Base-by-base conservation (phyloP, 2,797 vertebrate species). In the Microctenopoma lineatum region DNA sequence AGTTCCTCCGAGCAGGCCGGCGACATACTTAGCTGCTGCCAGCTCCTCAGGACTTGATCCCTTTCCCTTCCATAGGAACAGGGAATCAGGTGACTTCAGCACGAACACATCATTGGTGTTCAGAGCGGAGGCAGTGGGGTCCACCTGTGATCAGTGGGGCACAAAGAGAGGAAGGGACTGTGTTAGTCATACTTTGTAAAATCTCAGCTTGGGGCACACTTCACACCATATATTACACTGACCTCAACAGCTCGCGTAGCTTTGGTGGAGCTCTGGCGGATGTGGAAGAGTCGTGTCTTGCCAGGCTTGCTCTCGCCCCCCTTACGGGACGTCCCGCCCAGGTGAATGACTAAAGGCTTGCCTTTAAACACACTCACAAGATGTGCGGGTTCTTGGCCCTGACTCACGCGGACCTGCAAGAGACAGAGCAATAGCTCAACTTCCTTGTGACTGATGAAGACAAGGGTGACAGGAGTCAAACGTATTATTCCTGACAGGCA, bases 71-170 rank as follows among this genome's bases (percentile, higher is more conserved):
- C 94, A 95, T 39, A 90, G 2, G n/a, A 72, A 90, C 46, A 80
- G 1, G 10, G 65, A 57, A 0, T 65, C 8, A 1, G 84, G 47
- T 11, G 59, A 26, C 79, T 94, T 94, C 79, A 95, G 84, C 78
- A 95, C 92, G 81, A 95, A 95, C 52, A 88, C 73, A 12, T 95
- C 94, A 2, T 94, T 95, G 41, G 91, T 91, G 87, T 95, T 95
- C 70, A 95, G 84, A 12, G 65, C 74, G 42, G 84, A 48, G 58
- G 93, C 92, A 1, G 21, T 54, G 18, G 89, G 78, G 53, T 50
- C 39, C 74, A 90, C 90, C 90, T 91, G 66, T 8, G n/a, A 21
- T 51, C 12, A 36, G 12, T 2, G 29, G 52, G 3, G 34, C 27
- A 59, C 18, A 69, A 42, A 66, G 38, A 64, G n/a, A 41, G 4